Conservation (phyloP, 2,797 vertebrate species). For the Helarctos malayanus region DNA sequence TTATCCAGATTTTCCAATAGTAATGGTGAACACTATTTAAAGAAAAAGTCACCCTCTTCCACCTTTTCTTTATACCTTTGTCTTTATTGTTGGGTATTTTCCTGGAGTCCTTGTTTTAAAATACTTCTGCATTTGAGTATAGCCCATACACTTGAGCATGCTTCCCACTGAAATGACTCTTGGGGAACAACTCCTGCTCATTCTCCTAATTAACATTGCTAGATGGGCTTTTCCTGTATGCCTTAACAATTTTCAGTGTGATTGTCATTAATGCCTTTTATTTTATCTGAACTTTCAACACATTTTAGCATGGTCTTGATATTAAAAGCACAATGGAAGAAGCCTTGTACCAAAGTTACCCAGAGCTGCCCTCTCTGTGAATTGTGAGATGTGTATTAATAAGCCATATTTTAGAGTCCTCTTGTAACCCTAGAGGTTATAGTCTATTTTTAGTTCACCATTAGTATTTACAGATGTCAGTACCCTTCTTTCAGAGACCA, state of each 20-base stretch:
- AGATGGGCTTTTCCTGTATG: neutral
- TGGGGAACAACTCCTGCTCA: neutral
- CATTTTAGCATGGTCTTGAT: neutral
- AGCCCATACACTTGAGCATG: neutral
- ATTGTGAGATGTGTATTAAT: neutral
- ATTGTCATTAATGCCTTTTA: neutral
- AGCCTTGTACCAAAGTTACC: neutral
- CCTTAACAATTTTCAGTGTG: neutral
- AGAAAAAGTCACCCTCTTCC: neutral
- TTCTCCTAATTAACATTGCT: neutral
- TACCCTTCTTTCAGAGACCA: neutral
- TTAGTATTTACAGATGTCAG: neutral
- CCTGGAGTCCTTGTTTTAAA: neutral
- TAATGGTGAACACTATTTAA: neutral
- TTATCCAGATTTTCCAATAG: neutral
- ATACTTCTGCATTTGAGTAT: neutral
- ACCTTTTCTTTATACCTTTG: neutral
- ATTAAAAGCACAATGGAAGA: slow-evolving; percentile 44
- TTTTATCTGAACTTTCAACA: neutral
- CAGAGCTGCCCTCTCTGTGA: neutral
- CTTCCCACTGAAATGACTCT: neutral
- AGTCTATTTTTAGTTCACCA: neutral
- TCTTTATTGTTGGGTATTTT: neutral
- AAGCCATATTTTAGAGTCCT: neutral
- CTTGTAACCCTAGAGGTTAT: slow-evolving; percentile 6